Conservation (phyloP, 2,113 vertebrate species). For the Hylia prasina region DNA sequence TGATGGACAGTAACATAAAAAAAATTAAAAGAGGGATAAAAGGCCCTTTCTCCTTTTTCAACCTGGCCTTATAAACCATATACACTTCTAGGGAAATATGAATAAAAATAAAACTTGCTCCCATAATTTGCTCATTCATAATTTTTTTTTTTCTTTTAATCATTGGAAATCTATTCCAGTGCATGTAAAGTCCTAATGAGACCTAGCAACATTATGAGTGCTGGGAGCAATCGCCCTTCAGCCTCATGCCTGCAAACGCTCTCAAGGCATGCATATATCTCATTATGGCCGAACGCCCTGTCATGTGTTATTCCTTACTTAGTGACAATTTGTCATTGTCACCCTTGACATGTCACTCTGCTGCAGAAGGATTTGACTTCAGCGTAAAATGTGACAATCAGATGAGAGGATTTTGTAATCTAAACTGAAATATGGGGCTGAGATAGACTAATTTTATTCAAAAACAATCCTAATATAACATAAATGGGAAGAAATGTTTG, state of each 20-base stretch:
- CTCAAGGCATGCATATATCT: conserved; percentile 63
- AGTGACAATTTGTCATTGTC: conserved; percentile 87
- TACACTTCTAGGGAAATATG: not conserved
- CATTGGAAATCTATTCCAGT: conserved; percentile 32
- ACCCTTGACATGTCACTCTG: conserved; percentile 75
- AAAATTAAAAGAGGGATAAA: not conserved
- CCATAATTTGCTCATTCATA: conserved; percentile 29
- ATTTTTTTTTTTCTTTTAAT: conserved; percentile 60
- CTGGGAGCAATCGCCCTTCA: conserved; percentile 60
- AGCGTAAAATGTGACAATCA: conserved; percentile 67
- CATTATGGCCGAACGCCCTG: conserved; percentile 74
- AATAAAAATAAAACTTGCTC: not conserved
- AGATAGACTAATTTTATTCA: conserved; percentile 72
- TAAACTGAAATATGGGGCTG: conserved; percentile 71
- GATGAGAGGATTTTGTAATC: conserved; percentile 74
- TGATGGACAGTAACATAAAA: not conserved
- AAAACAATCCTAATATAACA: conserved; percentile 58
- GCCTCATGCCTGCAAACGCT: conserved; percentile 55
- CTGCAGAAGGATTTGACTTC: conserved; percentile 73
- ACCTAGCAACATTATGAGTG: not conserved
- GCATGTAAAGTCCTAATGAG: conserved; percentile 66
- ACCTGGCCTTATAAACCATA: not conserved
- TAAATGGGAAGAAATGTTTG: conserved; percentile 46
- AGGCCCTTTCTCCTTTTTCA: not conserved
- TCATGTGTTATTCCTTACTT: conserved; percentile 80